These are phyloP conservation scores for Reticulitermes lucifugus DNA, from an alignment of 2,888 invertebrate species.

Conservation along the genomic window DNA sequence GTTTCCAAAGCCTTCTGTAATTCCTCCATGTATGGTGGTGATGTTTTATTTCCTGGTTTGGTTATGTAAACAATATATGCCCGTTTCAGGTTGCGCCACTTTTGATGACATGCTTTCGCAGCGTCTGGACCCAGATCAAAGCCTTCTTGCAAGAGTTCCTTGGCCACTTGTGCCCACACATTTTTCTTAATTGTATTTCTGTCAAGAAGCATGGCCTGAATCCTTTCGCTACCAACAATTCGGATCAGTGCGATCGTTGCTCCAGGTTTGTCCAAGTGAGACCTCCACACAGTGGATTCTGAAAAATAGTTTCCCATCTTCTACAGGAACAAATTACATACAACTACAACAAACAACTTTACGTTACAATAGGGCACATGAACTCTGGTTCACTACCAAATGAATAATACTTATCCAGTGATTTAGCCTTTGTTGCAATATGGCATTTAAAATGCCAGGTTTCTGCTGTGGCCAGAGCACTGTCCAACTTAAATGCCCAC, in stretches of 20 bases:
- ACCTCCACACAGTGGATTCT: slow-evolving; percentile 35
- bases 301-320: not conserved
- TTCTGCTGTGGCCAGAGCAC: too few relatives aligned
- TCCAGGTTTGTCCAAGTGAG: slow-evolving; percentile 28
- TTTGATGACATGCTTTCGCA: slow-evolving; percentile 33
- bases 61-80: slow-evolving; percentile 39
- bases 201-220: slow-evolving; percentile 34
- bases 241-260: slow-evolving; percentile 28
- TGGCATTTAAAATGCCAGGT: too few relatives aligned
- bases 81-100: slow-evolving; percentile 32
- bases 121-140: slow-evolving; percentile 37
- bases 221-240: slow-evolving; percentile 36
- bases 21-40: slow-evolving; percentile 34
- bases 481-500: too few relatives aligned
- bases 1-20: slow-evolving; percentile 38
- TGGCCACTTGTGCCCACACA: slow-evolving; percentile 33
- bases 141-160: slow-evolving; percentile 6
- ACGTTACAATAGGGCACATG: too few relatives aligned
- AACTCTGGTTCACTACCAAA: too few relatives aligned
- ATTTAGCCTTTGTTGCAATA: too few relatives aligned
- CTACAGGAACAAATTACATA: too few relatives aligned
- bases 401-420: too few relatives aligned
- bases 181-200: slow-evolving; percentile 33
- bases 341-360: too few relatives aligned
- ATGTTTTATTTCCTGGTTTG: slow-evolving; percentile 25